Conservation (phyloP, 1,140 invertebrate genomes). For the Tetranychus cinnabarinus region DNA sequence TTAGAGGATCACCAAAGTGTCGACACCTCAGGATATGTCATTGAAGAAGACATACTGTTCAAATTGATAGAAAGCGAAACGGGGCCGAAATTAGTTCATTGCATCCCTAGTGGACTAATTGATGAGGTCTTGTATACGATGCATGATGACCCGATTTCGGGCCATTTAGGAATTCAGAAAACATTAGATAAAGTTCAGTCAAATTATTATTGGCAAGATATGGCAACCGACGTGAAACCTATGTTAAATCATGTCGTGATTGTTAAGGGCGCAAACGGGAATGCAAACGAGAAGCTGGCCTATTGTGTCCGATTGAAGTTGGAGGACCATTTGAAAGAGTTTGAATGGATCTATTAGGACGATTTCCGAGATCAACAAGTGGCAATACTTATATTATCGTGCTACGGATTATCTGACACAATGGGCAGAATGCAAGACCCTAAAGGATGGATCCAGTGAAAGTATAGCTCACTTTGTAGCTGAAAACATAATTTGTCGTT, state of each 20-base stretch:
- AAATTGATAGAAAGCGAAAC: too few species aligned
- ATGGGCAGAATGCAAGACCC: constrained; percentile 11
- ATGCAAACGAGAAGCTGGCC: not conserved
- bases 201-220: not conserved
- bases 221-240: not conserved
- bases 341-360: constrained; percentile 15
- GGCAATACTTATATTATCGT: constrained; percentile 15
- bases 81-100: not conserved
- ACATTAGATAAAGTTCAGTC: not conserved
- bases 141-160: constrained; percentile 1
- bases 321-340: constrained; percentile 11
- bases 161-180: constrained; percentile 1
- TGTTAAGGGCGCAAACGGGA: not conserved
- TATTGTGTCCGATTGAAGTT: constrained; percentile 3
- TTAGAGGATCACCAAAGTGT: too few species aligned
- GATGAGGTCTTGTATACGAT: not conserved
- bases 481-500: constrained; percentile 17
- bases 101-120: not conserved
- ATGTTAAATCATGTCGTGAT: not conserved
- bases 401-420: constrained; percentile 15
- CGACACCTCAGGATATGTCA: not conserved
- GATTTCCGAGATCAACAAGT: constrained; percentile 7
- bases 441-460: constrained; percentile 1
- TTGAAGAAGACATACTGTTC: too few species aligned
- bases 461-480: constrained; percentile 12